A percentile compares a stretch with the other conserved stretches of the same genome.
Evolutionary conservation across 2,113 vertebrate genomes (phyloP).

Genomic region (Promerops cafer): DNA sequence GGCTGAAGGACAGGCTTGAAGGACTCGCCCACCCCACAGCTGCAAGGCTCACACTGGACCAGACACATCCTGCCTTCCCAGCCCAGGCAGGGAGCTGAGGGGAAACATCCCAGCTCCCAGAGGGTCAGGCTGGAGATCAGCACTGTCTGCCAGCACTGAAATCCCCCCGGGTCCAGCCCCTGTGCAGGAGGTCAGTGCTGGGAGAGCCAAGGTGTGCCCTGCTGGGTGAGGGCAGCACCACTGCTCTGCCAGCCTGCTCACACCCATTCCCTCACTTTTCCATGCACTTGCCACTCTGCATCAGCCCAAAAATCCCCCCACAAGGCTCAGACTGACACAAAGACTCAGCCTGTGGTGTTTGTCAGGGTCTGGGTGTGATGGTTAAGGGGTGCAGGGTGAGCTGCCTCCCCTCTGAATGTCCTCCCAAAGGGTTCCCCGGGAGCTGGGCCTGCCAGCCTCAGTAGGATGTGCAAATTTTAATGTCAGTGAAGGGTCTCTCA

Average conservation of each 20-base stretch:
- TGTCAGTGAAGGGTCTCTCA: not conserved
- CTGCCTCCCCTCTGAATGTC: not conserved
- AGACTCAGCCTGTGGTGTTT: accelerated
- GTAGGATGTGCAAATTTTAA: not conserved
- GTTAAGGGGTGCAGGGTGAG: not conserved
- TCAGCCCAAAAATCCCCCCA: not conserved
- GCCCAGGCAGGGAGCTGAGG: not conserved
- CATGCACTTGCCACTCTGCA: accelerated
- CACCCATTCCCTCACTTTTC: accelerated
- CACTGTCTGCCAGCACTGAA: not conserved
- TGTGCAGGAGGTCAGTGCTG: not conserved
- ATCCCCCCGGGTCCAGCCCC: accelerated
- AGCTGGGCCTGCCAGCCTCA: not conserved
- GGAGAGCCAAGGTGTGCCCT: not conserved
- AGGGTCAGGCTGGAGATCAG: not conserved
- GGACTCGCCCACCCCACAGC: accelerated
- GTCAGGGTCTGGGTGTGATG: not conserved
- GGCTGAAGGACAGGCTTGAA: not conserved
- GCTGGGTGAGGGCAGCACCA: not conserved
- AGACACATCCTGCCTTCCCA: not conserved
- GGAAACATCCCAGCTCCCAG: not conserved
- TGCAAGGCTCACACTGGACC: not conserved
- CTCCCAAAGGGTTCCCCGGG: not conserved
- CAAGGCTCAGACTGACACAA: accelerated
- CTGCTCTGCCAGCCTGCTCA: not conserved